Base-by-base conservation (phyloP, 2,797 vertebrate species). In the Sardinella longiceps region DNA sequence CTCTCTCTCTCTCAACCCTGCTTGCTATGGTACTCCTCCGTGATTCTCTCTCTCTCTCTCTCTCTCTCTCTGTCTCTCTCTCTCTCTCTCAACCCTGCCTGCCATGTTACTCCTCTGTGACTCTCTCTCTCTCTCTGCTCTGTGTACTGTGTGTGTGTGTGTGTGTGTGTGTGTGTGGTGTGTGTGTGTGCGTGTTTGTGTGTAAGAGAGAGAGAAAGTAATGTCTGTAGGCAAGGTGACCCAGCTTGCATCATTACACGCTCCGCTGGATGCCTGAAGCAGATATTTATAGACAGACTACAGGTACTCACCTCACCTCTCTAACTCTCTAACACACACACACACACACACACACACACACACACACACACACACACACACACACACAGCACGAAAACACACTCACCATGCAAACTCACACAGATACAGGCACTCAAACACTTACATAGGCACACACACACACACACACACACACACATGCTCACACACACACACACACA, bases 211-310 rank as follows among this genome's bases (percentile, higher is more conserved):
- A 83, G 66, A 48, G 80, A 87, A 81, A 89, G 89, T 88, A 87
- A 88, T 88, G 85, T 82, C 87, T 89, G 28, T 82, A 88, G 87
- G 87, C 89, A 91, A 90, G 90, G 90, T 89, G 90, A 91, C 89
- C 86, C 77, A 87, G 81, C 84, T 85, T 87, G 83, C 81, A 87
- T 88, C 87, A 89, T 89, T 88, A 84, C 86, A 89, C 14, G 86
- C 84, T 85, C 87, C 60, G 56, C 86, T 90, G 82, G 86, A 83
- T 82, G 63, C 80, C 81, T 87, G 86, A 90, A 83, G 86, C 60
- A 85, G 82, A 86, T 89, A 88, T 90, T 91, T 90, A 88, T 89
- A 90, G 89, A 88, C 86, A 89, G 20, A 58, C 23, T 50, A 58
- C 53, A 58, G 20, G 20, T 58, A 58, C 53, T 23, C 53, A 58